Base-by-base conservation (phyloP, 2,797 vertebrate genomes). In the Lacerta bilineata region DNA sequence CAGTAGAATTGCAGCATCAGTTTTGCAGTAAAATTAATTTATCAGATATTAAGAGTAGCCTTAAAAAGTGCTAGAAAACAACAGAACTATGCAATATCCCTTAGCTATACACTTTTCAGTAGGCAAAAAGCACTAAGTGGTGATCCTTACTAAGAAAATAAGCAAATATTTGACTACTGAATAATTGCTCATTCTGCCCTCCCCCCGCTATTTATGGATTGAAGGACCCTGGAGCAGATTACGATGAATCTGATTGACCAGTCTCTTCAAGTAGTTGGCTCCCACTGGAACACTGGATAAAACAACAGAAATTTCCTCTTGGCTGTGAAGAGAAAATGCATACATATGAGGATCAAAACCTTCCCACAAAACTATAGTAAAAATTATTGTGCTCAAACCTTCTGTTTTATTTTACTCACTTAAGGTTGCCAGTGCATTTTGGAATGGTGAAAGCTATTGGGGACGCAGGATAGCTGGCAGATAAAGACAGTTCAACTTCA, bases 201-300 rank as follows among this genome's bases (percentile, higher is more conserved):
- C 11, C 3, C 3, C 3, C 13, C 13, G 33, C 64, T 59, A 72
- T 88, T 5, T 0, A 9, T 0, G 33, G 50, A 59, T 91, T 83
- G 59, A 88, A 88, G 85, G 91, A 79, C 13, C 25, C 84, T 91
- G 93, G 79, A 97, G 95, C 81, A 98, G 91, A 27, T 91, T 76
- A 41, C 82, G 91, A 83, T 96, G 93, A 91, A 98, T 94, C 0
- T 84, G 88, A 88, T 80, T 92, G 92, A 97, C 95, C 8, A 85
- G 71, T 90, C 97, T 97, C 91, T 84, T 95, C 92, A 98, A 92
- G 41, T 97, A 97, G 93, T 94, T 94, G 87, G 95, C 39, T 11
- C 97, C 96, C 74, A 64, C 2, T 8, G 97, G 96, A 29, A 97
- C 94, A 0, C 69, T 88, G 79, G 94, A 94, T 66, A 97, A 85